Evolutionary conservation across 2,888 invertebrate genomes (phyloP), one percentile per base, ranked within the genome.

Genomic region (Achlya flavicornis): DNA sequence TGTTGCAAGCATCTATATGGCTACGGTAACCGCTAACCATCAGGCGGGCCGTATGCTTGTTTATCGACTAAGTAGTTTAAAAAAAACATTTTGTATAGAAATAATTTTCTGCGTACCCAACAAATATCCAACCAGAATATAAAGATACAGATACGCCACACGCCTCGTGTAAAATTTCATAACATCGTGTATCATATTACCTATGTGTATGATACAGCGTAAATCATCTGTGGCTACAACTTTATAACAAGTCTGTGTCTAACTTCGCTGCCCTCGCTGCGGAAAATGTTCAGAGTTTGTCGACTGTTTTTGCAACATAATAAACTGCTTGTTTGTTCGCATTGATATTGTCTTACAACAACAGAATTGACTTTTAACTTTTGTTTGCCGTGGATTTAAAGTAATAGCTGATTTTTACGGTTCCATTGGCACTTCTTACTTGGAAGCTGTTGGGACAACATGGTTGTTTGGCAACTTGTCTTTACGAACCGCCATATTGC

Each of bases 191-290:
- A 41, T 60, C 60, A 38, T 38, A 59, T 41, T 60, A 60, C 19
- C 53, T 53, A 8, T 26, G 62, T 75, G 67, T 67, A 65, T 64
- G 66, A 61, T 64, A 71, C 66, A 63, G 61, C 73, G 70, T 81
- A 78, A 77, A 80, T 81, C 77, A 81, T 72, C 71, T 71, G 75
- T 35, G 76, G 74, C 67, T 65, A 66, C 71, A 76, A 74, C 70
- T 72, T 60, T 69, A 63, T 63, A 70, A 68, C 65, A 74, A 78
- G 75, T 69, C 53, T 41, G 68, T 72, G 75, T 73, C 75, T 68
- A 81, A 81, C 82, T 81, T 71, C 64, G 53, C 19, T 53, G 71
- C 69, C 66, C 66, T 76, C 70, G 67, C 69, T 64, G 46, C 64
- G 64, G 70, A 74, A 69, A 71, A 67, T 69, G 75, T 75, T 72